Conservation (phyloP, 2,888 invertebrate species). For the Labia minor region DNA sequence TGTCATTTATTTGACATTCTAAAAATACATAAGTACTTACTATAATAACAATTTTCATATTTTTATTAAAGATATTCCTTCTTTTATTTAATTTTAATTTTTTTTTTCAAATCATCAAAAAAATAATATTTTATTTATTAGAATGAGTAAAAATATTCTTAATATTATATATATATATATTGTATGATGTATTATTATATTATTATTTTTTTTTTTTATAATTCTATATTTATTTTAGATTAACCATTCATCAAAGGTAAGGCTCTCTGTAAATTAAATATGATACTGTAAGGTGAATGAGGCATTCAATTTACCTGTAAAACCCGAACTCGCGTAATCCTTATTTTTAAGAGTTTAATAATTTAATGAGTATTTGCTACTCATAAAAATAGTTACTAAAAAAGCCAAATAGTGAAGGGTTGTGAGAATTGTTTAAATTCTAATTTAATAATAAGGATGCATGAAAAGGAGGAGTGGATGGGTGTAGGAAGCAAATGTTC, state of each 20-base stretch:
- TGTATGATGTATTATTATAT: too few species aligned
- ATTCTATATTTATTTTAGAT: not conserved
- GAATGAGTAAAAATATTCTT: not conserved
- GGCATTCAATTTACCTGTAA: not conserved
- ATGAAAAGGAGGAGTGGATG: not conserved
- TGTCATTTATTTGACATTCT: slow-evolving; percentile 13
- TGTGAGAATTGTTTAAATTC: not conserved
- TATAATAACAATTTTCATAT: not conserved
- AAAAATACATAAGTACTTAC: not conserved
- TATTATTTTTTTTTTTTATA: not conserved
- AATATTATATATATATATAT: too few species aligned
- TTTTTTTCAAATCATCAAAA: not conserved
- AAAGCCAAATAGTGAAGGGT: not conserved
- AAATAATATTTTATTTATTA: not conserved
- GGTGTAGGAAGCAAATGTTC: not conserved
- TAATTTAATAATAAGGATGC: too few species aligned
- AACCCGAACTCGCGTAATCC: slow-evolving; percentile 13
- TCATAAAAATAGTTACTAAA: not conserved
- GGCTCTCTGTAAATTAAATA: not conserved
- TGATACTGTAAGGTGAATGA: not conserved
- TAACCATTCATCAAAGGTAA: not conserved
- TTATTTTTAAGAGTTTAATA: not conserved
- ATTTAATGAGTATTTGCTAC: not conserved
- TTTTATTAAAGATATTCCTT: not conserved
- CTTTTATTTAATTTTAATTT: too few species aligned